These are phyloP conservation scores for Epizoanthus stellaris DNA, from an alignment of 92 coral and sea anemone species.

Conservation along the genomic window DNA sequence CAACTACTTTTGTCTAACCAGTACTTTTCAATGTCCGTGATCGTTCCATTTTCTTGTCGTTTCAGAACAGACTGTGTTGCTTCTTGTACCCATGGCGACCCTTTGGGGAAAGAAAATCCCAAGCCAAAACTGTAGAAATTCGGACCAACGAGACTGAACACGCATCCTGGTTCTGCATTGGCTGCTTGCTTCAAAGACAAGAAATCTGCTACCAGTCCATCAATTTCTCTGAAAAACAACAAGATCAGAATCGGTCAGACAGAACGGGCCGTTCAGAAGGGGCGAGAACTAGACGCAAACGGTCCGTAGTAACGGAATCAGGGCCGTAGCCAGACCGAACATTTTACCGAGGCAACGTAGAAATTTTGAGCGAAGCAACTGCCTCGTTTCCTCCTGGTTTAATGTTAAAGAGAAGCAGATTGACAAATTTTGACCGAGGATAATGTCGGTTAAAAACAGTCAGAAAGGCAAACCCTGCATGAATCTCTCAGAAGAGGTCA, in stretches of 20 bases:
- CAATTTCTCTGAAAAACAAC: constrained; percentile 57
- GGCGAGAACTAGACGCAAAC: too few relatives aligned
- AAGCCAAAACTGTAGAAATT: constrained; percentile 69
- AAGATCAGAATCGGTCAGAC: background rate
- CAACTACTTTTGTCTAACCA: constrained; percentile 61
- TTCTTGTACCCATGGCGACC: constrained; percentile 77
- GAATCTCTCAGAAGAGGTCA: too few relatives aligned
- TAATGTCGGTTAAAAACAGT: too few relatives aligned
- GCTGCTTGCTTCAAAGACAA: constrained; percentile 66
- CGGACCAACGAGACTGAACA: constrained; percentile 60
- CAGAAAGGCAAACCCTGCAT: too few relatives aligned
- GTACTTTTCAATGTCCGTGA: constrained; percentile 43
- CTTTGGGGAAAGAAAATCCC: constrained; percentile 77
- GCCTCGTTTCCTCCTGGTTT: too few relatives aligned
- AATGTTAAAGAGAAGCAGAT: too few relatives aligned
- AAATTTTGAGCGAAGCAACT: too few relatives aligned
- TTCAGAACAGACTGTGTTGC: constrained; percentile 66
- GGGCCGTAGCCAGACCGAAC: too few relatives aligned
- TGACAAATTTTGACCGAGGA: too few relatives aligned
- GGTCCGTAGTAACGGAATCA: too few relatives aligned
- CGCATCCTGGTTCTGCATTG: constrained; percentile 54
- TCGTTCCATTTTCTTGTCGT: constrained; percentile 79
- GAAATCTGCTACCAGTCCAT: constrained; percentile 83
- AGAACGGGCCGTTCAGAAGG: too few relatives aligned
- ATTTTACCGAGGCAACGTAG: too few relatives aligned